Evolutionary conservation across 2,888 invertebrate species (phyloP).

Genomic region (Neoascia interrupta): DNA sequence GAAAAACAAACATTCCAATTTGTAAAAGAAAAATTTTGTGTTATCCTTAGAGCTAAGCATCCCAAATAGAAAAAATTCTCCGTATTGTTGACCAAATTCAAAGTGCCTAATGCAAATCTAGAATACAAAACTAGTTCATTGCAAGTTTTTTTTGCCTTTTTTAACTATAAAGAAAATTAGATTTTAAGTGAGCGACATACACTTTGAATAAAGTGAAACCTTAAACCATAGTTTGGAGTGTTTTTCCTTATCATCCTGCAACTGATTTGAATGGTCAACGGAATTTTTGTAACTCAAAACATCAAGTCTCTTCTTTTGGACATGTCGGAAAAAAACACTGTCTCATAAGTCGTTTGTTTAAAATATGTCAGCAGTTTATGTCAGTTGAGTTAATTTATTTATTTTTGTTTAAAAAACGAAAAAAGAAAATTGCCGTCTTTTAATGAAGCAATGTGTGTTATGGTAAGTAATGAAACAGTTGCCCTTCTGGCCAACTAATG

Average conservation of each 20-base stretch:
- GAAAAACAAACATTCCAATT: slow-evolving; percentile 54
- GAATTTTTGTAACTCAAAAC: too few species aligned
- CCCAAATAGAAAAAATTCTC: slow-evolving; percentile 16
- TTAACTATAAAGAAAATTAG: slow-evolving; percentile 53
- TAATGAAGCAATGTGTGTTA: slow-evolving; percentile 52
- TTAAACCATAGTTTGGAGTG: too few species aligned
- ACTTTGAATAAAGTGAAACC: slow-evolving; percentile 53
- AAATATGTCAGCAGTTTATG: too few species aligned
- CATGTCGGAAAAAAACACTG: too few species aligned
- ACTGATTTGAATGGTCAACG: too few species aligned
- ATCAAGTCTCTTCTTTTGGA: too few species aligned
- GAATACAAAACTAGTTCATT: slow-evolving; percentile 21
- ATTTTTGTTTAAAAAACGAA: background rate
- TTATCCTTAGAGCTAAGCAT: slow-evolving; percentile 1
- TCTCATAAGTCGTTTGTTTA: too few species aligned
- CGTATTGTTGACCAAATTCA: slow-evolving; percentile 41
- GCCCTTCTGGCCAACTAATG: background rate
- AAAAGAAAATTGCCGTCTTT: slow-evolving; percentile 12
- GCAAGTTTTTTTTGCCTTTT: slow-evolving; percentile 41
- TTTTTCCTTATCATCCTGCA: too few species aligned
- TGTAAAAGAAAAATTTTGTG: background rate
- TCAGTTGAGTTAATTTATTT: too few species aligned
- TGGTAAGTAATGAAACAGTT: slow-evolving; percentile 23
- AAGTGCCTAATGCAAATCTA: slow-evolving; percentile 50
- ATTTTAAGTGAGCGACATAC: slow-evolving; percentile 49